Percentiles rank a stretch among this genome's conserved stretches.
Evolutionary conservation across 2,888 invertebrate species (phyloP).

Genomic region (Nasonovia ribisnigri): DNA sequence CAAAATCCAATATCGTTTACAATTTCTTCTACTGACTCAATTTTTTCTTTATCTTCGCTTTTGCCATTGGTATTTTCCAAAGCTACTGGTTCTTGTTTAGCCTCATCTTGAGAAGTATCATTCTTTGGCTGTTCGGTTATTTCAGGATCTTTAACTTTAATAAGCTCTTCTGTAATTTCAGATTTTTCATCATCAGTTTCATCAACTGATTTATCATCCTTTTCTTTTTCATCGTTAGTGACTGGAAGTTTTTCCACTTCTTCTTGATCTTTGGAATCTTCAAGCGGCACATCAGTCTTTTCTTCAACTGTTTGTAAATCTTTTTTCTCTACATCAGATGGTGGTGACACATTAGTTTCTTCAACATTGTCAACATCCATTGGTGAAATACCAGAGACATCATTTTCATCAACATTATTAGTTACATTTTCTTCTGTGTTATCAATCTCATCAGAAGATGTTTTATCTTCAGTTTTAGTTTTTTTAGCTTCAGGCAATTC

Average conservation of each 20-base stretch:
- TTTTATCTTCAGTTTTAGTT: conserved; percentile 26
- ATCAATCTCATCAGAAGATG: neutral
- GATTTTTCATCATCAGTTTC: neutral
- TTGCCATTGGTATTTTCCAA: conserved; percentile 10
- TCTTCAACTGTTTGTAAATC: neutral
- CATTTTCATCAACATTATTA: neutral
- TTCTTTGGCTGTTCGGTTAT: neutral
- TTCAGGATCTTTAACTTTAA: neutral
- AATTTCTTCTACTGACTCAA: neutral
- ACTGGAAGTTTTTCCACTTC: neutral
- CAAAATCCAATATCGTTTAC: neutral
- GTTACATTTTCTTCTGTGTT: neutral
- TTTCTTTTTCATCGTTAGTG: neutral
- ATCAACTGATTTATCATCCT: neutral
- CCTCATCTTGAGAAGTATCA: neutral
- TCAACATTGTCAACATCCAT: neutral
- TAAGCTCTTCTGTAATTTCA: neutral
- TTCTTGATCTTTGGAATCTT: conserved; percentile 41
- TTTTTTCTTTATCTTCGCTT: neutral
- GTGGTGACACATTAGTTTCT: neutral
- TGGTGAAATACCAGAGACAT: neutral
- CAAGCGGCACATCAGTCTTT: neutral
- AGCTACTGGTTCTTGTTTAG: neutral
- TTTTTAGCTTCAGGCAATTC: conserved; percentile 42
- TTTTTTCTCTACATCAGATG: neutral